These are phyloP conservation scores for Catocala fraxini DNA, from an alignment of 2,888 invertebrate genomes.

Conservation along the genomic window DNA sequence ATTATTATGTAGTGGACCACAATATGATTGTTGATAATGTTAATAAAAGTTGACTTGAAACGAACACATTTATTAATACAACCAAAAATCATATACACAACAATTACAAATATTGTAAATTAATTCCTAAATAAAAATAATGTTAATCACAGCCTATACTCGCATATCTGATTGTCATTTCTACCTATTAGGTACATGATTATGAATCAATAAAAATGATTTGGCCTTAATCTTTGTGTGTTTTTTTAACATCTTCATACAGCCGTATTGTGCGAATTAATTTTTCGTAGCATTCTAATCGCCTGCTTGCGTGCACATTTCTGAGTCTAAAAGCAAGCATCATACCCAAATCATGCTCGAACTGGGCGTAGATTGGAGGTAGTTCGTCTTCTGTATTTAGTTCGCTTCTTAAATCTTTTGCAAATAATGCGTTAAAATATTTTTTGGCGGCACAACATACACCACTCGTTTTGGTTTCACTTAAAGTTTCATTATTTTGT, in stretches of 20 bases:
- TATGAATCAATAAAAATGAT: slow-evolving; percentile 16
- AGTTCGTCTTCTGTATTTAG: too few species aligned
- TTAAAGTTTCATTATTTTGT: too few species aligned
- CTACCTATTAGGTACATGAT: slow-evolving; percentile 8
- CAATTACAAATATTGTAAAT: slow-evolving; percentile 16
- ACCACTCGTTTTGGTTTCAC: too few species aligned
- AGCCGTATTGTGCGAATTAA: too few species aligned
- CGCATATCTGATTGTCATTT: slow-evolving; percentile 13
- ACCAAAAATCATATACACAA: slow-evolving; percentile 6
- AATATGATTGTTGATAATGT: slow-evolving; percentile 1
- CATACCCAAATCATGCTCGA: too few species aligned
- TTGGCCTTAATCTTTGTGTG: slow-evolving; percentile 13
- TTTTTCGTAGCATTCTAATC: too few species aligned
- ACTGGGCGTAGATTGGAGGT: too few species aligned
- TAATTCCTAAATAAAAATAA: slow-evolving; percentile 20
- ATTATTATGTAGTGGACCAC: slow-evolving; percentile 5
- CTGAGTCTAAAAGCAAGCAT: too few species aligned
- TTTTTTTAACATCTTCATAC: slow-evolving; percentile 5
- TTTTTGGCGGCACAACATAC: too few species aligned
- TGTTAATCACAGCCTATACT: slow-evolving; percentile 20
- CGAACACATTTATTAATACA: slow-evolving; percentile 4
- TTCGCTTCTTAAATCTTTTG: too few species aligned
- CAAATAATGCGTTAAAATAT: too few species aligned
- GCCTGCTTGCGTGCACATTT: too few species aligned
- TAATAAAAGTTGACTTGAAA: slow-evolving; percentile 1